Evolutionary conservation across 2,113 vertebrate species (phyloP).

Genomic region (Phaethornis superciliosus): DNA sequence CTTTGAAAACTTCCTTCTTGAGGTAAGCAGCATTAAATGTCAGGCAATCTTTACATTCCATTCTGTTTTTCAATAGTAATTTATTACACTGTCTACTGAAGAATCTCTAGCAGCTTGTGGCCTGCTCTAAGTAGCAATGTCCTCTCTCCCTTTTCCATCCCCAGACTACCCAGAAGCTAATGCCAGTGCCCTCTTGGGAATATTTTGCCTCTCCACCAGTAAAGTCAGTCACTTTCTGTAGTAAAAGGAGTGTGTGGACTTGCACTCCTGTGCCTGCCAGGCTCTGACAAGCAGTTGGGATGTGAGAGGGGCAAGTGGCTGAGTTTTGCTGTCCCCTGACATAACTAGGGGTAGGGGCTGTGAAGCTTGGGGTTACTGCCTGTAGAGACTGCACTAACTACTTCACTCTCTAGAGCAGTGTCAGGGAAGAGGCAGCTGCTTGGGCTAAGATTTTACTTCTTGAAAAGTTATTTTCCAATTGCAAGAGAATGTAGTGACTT

Average conservation of each 20-base stretch:
- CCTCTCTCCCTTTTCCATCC: background rate
- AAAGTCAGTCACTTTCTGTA: background rate
- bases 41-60: background rate
- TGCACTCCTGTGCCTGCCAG: background rate
- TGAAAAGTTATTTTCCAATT: background rate
- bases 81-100: background rate
- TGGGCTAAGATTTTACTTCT: background rate
- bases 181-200: background rate
- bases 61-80: background rate
- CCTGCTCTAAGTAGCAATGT: background rate
- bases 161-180: background rate
- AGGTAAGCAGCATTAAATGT: slow-evolving; percentile 75
- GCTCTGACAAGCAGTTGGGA: background rate
- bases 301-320: background rate
- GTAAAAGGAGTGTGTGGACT: background rate
- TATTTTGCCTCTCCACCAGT: background rate
- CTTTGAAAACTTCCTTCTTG: slow-evolving; percentile 92
- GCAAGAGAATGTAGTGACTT: background rate
- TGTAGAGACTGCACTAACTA: background rate
- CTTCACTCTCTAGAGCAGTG: background rate
- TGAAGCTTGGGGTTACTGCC: background rate
- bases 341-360: background rate
- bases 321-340: background rate
- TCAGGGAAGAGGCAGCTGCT: background rate
- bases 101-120: background rate